Percentiles rank a stretch among this genome's conserved stretches.
Evolutionary conservation across 2,113 vertebrate species (phyloP).

Genomic region (Tinamus guttatus): DNA sequence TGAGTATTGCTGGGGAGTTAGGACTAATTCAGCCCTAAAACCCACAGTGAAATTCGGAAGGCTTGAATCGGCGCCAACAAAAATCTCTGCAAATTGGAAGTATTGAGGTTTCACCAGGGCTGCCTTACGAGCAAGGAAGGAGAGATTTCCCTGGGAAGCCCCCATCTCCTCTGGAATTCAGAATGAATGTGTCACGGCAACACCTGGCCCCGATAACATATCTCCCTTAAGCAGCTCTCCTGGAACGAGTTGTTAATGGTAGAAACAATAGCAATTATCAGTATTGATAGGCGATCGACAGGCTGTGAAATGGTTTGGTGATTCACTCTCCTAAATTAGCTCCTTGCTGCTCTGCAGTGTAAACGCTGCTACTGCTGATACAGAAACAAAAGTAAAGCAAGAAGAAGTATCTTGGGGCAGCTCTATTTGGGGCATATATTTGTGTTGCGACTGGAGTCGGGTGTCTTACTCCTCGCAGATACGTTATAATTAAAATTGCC

Average conservation of each 20-base stretch:
- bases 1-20: not conserved
- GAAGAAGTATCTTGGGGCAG: not conserved
- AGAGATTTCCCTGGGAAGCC: slow-evolving; percentile 42
- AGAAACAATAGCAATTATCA: slow-evolving; percentile 51
- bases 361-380: not conserved
- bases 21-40: slow-evolving; percentile 34
- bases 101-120: slow-evolving; percentile 60
- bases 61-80: slow-evolving; percentile 20
- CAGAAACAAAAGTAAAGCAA: not conserved
- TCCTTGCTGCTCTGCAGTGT: not conserved
- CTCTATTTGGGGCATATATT: not conserved
- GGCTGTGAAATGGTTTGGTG: not conserved
- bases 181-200: not conserved
- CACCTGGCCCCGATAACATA: not conserved
- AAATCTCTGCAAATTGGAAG: slow-evolving; percentile 64
- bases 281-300: slow-evolving; percentile 56
- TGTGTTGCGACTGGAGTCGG: not conserved
- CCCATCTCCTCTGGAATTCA: slow-evolving; percentile 16
- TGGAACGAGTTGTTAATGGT: slow-evolving; percentile 39
- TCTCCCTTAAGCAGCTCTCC: slow-evolving; percentile 1
- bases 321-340: slow-evolving; percentile 43
- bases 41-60: slow-evolving; percentile 36
- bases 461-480: not conserved
- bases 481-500: not conserved
- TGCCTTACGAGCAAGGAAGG: slow-evolving; percentile 35